Percentiles rank a stretch among this genome's conserved stretches.
Conservation (phyloP, 2,113 vertebrate species). For the Mixornis gularis region DNA sequence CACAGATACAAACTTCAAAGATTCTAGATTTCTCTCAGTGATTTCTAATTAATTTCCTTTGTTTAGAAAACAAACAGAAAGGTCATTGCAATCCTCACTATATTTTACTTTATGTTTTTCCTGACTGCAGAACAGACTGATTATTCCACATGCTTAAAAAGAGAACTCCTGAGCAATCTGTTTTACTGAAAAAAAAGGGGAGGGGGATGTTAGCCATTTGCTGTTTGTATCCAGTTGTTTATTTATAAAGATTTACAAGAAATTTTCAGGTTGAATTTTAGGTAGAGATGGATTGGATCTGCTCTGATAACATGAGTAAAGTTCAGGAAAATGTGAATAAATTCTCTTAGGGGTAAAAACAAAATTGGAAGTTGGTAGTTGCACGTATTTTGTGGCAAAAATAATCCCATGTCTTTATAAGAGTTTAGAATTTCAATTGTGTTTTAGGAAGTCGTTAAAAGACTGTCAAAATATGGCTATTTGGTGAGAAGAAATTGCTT, state of each 20-base stretch:
- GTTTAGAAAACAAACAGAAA: background rate
- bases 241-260: background rate
- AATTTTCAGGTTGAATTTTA: background rate
- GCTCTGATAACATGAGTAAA: background rate
- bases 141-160: background rate
- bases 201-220: accelerated
- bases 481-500: background rate
- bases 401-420: background rate
- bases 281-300: background rate
- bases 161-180: background rate
- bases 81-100: background rate
- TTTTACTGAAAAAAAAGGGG: background rate
- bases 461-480: background rate
- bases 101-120: background rate
- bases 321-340: background rate
- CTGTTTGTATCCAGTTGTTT: background rate
- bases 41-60: background rate
- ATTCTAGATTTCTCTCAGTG: background rate
- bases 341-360: background rate
- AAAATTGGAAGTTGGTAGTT: background rate
- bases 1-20: background rate
- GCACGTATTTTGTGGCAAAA: background rate
- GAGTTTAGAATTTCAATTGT: background rate
- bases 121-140: background rate
- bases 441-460: background rate